A percentile compares a stretch with the other conserved stretches of the same genome.
These are phyloP conservation scores for Trematocara unimaculatum DNA, from an alignment of 2,113 vertebrate species.

Conservation along the genomic window DNA sequence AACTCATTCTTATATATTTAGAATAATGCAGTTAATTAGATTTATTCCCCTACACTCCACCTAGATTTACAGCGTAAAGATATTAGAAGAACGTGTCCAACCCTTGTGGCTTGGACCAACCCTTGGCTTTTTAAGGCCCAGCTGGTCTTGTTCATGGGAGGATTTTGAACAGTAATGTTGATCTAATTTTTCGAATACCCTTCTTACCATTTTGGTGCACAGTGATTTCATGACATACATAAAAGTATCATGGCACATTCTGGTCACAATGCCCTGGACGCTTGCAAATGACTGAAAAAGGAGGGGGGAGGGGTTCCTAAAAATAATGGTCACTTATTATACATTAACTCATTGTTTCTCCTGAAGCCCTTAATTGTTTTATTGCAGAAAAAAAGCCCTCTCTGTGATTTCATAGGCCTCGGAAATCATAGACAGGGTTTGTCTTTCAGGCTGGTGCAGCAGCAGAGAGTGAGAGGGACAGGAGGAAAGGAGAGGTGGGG, in stretches of 20 bases:
- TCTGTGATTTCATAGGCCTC: not conserved
- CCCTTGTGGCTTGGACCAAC: not conserved
- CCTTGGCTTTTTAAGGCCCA: not conserved
- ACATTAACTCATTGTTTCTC: not conserved
- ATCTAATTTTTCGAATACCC: not conserved
- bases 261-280: not conserved
- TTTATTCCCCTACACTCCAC: not conserved
- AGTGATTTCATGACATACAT: not conserved
- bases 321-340: not conserved
- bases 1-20: not conserved
- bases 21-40: not conserved
- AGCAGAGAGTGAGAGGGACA: slow-evolving; percentile 25
- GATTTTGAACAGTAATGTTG: not conserved
- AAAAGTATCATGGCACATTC: not conserved
- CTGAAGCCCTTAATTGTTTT: not conserved
- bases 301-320: not conserved
- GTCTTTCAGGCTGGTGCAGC: slow-evolving; percentile 50
- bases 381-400: not conserved
- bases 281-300: not conserved
- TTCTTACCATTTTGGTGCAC: not conserved
- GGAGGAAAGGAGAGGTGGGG: not conserved
- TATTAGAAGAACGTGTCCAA: not conserved
- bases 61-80: not conserved
- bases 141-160: not conserved
- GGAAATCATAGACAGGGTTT: not conserved